Evolutionary conservation across 2,113 vertebrate species (phyloP), one percentile per base, ranked within the genome.

Genomic region (Aramus guarauna): DNA sequence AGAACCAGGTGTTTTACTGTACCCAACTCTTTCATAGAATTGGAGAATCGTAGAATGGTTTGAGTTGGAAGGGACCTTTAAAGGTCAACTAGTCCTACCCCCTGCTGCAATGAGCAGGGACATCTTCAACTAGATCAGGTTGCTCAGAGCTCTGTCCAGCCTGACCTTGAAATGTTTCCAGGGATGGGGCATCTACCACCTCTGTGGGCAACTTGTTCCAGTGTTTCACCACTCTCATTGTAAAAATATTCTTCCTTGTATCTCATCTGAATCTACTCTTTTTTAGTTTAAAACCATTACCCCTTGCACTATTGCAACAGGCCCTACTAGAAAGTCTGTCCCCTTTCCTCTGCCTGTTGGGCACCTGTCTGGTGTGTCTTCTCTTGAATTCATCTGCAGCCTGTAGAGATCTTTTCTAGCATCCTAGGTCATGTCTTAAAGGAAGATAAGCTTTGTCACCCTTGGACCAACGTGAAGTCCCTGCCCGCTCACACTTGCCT

Each of bases 401-500:
- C n/a, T 47, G n/a, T 18, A 75, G 63, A 12, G 27, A 47, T 18
- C 39, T 67, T 77, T 81, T 26, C 26, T 13, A 59, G 29, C 47
- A 77, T 43, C 11, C 50, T 2, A 64, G 29, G 7, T 92, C 5
- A 0, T 23, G 9, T 52, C 37, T 58, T 41, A 23, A 47, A 52
- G 32, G 9, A 78, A 10, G 32, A 47, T 36, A n/a, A 66, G 7
- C 7, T 64, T 85, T 45, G 14, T 34, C n/a, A 29, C 7, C 3
- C 9, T 83, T 1, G 3, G 69, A 17, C 34, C 17, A 47, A 20
- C 0, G 1, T 16, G 37, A 66, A 23, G 22, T 24, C 62, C 52
- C 17, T 2, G 24, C 4, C 11, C 0, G 0, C 3, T 32, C 45
- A 9, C 9, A 26, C 0, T 0, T 16, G 29, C 30, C 71, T 15